Evolutionary conservation across 2,888 invertebrate genomes (phyloP), one percentile per base, ranked within the genome.

Genomic region (Nomada hirtipes): DNA sequence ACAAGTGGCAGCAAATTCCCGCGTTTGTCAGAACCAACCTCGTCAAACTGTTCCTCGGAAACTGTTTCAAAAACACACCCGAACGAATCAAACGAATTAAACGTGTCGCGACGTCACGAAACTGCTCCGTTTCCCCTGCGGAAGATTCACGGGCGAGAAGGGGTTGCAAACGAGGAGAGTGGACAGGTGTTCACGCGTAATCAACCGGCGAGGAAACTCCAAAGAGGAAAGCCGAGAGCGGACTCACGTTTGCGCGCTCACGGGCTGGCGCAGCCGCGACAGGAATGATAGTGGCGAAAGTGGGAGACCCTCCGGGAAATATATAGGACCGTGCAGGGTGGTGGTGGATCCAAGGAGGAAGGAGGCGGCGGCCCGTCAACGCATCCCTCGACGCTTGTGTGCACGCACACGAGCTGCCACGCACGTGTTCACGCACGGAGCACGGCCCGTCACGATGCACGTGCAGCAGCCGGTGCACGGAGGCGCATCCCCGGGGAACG

Each of bases 271-370:
- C 89, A 84, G 89, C 89, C 90, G 91, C 90, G 87, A 89, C 90
- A 87, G 90, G 88, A 91, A 88, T 90, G 91, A 91, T 90, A 90
- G 91, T 89, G 89, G 88, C 88, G 86, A 89, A 90, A 90, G 91
- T 90, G 91, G 91, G 91, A 91, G 91, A 91, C 85, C 86, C 84
- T 84, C 85, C 85, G 88, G 84, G 83, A 88, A 90, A 90, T 91
- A 90, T 88, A 90, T 87, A 87, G 85, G 88, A 86, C 83, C 85
- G 88, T 36, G 36, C 77, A 82, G 85, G 85, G 82, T 85, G 81
- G 79, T 82, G 81, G 83, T 74, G 78, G 85, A 76, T 76, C 55
- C 15, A 70, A 67, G 75, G 77, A 72, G 83, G 79, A 77, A 79
- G 74, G 74, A 64, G 78, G 67, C 69, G 63, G 60, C 52, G 75